Percentiles rank a stretch among this genome's conserved stretches.
Conservation (phyloP, 2,888 invertebrate species). For the Agonopterix heracliana region DNA sequence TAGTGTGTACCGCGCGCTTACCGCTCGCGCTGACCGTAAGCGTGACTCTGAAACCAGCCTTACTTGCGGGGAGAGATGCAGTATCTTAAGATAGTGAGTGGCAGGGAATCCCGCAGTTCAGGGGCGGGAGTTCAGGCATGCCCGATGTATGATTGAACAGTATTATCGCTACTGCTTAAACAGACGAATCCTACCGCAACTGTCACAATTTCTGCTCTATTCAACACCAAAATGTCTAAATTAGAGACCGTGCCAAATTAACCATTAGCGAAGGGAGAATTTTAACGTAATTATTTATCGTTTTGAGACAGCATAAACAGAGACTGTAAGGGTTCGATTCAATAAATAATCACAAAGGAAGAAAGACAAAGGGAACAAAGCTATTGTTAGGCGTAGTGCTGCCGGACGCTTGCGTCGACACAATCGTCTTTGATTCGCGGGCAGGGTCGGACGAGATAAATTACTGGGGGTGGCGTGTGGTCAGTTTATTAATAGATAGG, state of each 20-base stretch:
- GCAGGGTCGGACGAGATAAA: neutral
- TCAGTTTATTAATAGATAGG: too few relatives aligned
- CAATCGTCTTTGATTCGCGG: constrained; percentile 10
- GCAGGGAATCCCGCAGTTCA: too few relatives aligned
- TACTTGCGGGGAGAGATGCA: too few relatives aligned
- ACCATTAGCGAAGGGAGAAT: neutral
- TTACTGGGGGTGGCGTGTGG: neutral
- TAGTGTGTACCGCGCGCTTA: too few relatives aligned
- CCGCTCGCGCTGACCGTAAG: too few relatives aligned
- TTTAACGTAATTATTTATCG: constrained; percentile 25
- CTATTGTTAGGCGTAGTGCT: constrained; percentile 26
- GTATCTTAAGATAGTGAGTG: too few relatives aligned
- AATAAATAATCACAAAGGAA: constrained; percentile 54
- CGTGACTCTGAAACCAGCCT: too few relatives aligned
- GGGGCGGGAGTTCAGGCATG: too few relatives aligned
- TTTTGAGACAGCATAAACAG: constrained; percentile 23
- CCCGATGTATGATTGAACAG: too few relatives aligned
- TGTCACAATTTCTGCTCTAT: neutral
- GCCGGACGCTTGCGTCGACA: constrained; percentile 25
- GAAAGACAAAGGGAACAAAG: constrained; percentile 44
- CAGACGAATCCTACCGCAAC: neutral
- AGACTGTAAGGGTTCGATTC: constrained; percentile 23
- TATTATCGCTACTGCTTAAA: too few relatives aligned
- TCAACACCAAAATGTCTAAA: constrained; percentile 2
- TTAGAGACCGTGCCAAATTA: neutral